Evolutionary conservation across 1,140 invertebrate genomes (phyloP), one percentile per base, ranked within the genome.

Genomic region (Drosophila persimilis): DNA sequence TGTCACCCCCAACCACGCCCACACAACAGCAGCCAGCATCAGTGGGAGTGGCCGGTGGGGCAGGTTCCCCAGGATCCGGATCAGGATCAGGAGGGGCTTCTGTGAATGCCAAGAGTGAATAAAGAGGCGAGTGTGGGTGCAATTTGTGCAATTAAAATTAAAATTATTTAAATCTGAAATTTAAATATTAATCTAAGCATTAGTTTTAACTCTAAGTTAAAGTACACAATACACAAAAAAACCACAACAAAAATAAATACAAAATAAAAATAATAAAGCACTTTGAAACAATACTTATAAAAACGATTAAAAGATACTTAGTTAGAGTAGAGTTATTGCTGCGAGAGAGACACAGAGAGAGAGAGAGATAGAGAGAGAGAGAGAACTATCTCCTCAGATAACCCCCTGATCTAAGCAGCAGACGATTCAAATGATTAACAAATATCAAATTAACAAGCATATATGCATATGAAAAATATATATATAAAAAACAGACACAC

Each of bases 1-100:
- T 90, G 9, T 90, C 89, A 45, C 89, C 89, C 2, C 89, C 89
- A 11, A 89, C 89, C 24, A 90, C 89, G 67, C 89, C 89, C 43
- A 90, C 89, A 20, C 83, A 86, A 17, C 44, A 20, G 11, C 73
- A 71, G 59, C 26, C n/a, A 6, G n/a, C 77, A 41, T 11, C 66
- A 43, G 35, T 31, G 17, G 51, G 39, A 56, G 15, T 35, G 24
- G 62, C 29, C 6, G 24, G 24, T 26, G 24, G 24, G 24, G 24
- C 24, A 5, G 24, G 24, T 5, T 26, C 24, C 24, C 24, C 24
- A 26, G 24, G 24, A 24, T 24, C 24, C 3, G 24, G 24, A 26
- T 26, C 24, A 31, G 50, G 65, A 44, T 53, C 67, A 48, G 48
- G 53, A 39, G 43, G 26, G 15, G 35, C 17, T 44, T 41, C 80